A percentile compares a stretch with the other conserved stretches of the same genome.
Evolutionary conservation across 1,140 invertebrate genomes (phyloP).

Genomic region (Linepithema humile): DNA sequence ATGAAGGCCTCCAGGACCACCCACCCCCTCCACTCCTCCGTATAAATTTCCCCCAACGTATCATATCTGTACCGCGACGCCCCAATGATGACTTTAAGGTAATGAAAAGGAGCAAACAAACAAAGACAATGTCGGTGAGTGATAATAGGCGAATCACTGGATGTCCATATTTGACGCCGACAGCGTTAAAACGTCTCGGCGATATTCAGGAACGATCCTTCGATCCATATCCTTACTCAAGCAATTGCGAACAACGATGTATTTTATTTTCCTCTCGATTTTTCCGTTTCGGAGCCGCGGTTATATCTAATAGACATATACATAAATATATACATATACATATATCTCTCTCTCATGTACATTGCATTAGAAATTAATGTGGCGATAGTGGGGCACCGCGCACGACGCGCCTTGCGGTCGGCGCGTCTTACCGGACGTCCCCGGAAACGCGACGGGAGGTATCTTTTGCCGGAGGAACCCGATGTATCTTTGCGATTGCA

Average conservation of each 20-base stretch:
- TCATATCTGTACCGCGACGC: conserved; percentile 74
- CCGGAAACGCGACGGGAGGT: conserved; percentile 9
- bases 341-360: conserved; percentile 65
- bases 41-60: conserved; percentile 67
- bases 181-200: conserved; percentile 62
- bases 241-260: conserved; percentile 84
- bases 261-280: conserved; percentile 75
- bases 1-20: conserved; percentile 60
- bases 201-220: conserved; percentile 63
- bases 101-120: conserved; percentile 42
- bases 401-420: conserved; percentile 55
- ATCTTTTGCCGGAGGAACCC: conserved; percentile 43
- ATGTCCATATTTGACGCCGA: conserved; percentile 37
- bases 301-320: conserved; percentile 78
- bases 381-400: conserved; percentile 45
- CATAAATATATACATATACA: conserved; percentile 68
- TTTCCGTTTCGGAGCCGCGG: conserved; percentile 74
- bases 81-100: conserved; percentile 48
- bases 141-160: background rate
- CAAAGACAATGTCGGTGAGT: conserved; percentile 33
- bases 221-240: conserved; percentile 84
- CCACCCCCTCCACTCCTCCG: conserved; percentile 59
- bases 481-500: conserved; percentile 21
- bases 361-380: conserved; percentile 69
- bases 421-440: conserved; percentile 48